Evolutionary conservation across 1,140 invertebrate genomes (phyloP), one percentile per base, ranked within the genome.

Genomic region (Atta colombica): DNA sequence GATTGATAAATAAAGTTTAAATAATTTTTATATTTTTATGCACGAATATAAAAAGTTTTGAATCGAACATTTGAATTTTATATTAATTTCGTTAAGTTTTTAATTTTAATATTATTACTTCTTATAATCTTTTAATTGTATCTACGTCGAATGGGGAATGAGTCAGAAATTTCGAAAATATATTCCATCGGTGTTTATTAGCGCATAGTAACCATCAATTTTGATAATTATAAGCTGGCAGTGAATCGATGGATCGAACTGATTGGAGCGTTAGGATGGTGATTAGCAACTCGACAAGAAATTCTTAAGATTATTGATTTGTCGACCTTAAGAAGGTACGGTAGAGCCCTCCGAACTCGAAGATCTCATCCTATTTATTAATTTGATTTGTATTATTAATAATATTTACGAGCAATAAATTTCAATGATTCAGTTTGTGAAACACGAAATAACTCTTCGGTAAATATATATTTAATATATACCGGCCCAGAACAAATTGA

Each of bases 221-320:
- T 25, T 60, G 39, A 84, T 74, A 84, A 61, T 84, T 74, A 84
- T 74, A 84, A 55, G 39, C 55, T 55, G 35, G 68, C 21, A 12
- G 31, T 53, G 65, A 45, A 6, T 58, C 66, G 31, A 39, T 81
- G 31, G 16, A 16, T 72, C 39, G 35, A 82, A 61, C 28, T 49
- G 25, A 82, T 72, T 60, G 25, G 18, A 21, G n/a, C 66, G 25
- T 60, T 72, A 58, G 25, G 18, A 71, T 58, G 7, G 25, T 61
- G 39, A 84, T 74, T 74, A 84, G 35, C 39, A 49, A 74, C 3
- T 61, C 25, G 69, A 63, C 49, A 10, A 81, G 55, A 84, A 84
- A 74, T 84, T 74, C 39, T 35, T 28, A 25, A 84, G 58, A n/a
- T 55, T 82, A 82, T 39, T 25, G 55, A 82, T 74, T 74, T 49